Percentiles rank a stretch among this genome's conserved stretches.
These are phyloP conservation scores for Pyrgus malvae DNA, from an alignment of 2,888 invertebrate genomes.

Conservation along the genomic window DNA sequence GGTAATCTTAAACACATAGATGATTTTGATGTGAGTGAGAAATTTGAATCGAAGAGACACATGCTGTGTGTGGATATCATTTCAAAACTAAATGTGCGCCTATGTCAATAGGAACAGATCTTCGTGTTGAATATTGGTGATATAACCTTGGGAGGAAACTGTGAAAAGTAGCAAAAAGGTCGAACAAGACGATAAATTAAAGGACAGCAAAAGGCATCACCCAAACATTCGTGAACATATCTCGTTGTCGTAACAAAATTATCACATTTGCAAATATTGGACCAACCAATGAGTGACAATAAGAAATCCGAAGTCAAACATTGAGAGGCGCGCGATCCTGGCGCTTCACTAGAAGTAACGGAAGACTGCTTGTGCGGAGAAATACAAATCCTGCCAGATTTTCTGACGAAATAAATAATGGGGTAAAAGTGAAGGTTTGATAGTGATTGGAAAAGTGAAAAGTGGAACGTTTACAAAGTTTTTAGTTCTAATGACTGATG, in stretches of 20 bases:
- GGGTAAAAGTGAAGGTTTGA: slow-evolving; percentile 5
- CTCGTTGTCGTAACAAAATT: slow-evolving; percentile 38
- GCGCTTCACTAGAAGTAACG: background rate
- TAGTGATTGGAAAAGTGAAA: background rate
- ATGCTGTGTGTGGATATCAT: no score
- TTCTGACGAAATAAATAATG: background rate
- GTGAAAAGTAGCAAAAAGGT: no score
- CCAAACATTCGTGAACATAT: slow-evolving; percentile 15
- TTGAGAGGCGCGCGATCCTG: background rate
- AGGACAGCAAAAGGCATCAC: background rate
- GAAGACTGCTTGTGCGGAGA: background rate
- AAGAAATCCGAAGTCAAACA: slow-evolving; percentile 16
- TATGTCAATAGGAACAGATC: no score
- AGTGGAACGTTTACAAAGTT: background rate
- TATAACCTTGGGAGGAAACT: no score
- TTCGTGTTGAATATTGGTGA: no score
- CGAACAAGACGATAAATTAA: background rate
- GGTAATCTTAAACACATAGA: no score
- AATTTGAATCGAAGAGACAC: no score
- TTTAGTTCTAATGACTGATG: background rate
- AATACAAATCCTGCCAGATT: background rate
- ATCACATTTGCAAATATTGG: slow-evolving; percentile 53
- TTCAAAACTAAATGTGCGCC: no score
- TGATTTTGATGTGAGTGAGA: no score
- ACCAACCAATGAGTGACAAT: slow-evolving; percentile 41